phyloP scores from a whole-genome alignment of 2,797 vertebrate genomes.

The Macropodus opercularis region DNA sequence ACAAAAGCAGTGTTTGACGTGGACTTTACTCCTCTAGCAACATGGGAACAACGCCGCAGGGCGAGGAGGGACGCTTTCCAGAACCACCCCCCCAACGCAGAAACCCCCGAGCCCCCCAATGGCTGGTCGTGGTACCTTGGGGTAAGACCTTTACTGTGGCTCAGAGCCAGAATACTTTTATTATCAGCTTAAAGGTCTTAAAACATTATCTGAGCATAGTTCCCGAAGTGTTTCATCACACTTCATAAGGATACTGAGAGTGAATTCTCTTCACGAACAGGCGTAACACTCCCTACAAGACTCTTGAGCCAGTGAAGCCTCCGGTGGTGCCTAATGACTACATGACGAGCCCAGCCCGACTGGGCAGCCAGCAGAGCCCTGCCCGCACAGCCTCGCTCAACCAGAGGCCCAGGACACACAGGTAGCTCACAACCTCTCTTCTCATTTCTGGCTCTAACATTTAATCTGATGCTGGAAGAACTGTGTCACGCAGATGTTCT shows the following conservation, averaged over 20 bases:
- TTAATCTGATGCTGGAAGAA: neutral
- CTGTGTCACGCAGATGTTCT: neutral
- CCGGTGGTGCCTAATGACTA: conserved; percentile 98
- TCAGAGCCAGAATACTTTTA: no score
- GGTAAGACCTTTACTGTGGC: conserved; percentile 78
- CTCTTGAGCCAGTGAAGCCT: conserved; percentile 96
- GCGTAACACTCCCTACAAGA: conserved; percentile 97
- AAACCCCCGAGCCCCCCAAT: conserved; percentile 98
- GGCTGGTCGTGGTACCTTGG: conserved; percentile 95
- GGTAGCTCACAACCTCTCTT: conserved; percentile 73
- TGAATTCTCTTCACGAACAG: conserved; percentile 64
- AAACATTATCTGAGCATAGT: neutral
- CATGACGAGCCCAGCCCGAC: conserved; percentile 98
- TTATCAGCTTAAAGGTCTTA: no score
- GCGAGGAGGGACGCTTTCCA: conserved; percentile 90
- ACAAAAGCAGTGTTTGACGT: conserved; percentile 19
- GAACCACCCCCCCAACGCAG: conserved; percentile 98
- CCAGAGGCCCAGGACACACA: conserved; percentile 99
- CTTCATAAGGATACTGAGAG: neutral
- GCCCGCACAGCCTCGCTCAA: conserved; percentile 97
- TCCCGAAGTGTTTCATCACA: conserved; percentile 2
- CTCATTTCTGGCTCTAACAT: neutral
- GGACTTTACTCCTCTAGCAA: conserved; percentile 76
- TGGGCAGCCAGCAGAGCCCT: conserved; percentile 94
- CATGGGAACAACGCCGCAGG: conserved; percentile 95